phyloP scores from a whole-genome alignment of 2,888 invertebrate genomes.

The Isotomurus palustris region DNA sequence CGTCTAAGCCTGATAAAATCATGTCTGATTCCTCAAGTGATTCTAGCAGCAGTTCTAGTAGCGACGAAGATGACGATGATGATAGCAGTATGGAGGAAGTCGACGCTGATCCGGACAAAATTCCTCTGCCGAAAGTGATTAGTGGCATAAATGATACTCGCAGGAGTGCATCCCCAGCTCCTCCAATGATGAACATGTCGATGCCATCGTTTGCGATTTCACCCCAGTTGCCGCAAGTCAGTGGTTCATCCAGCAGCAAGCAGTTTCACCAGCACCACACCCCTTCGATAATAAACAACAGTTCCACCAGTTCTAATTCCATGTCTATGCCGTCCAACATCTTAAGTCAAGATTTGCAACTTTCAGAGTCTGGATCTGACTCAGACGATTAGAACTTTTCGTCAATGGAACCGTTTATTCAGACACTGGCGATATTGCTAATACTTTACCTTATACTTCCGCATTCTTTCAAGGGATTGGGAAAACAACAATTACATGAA shows the following conservation, averaged over 20 bases:
- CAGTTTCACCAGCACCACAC: background rate
- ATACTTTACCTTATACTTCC: no score
- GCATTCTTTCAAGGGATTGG: no score
- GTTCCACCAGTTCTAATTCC: background rate
- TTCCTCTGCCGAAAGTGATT: no score
- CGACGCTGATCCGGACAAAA: background rate
- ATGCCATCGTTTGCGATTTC: conserved; percentile 19
- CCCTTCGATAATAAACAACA: background rate
- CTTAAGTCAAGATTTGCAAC: conserved; percentile 76
- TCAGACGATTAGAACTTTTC: no score
- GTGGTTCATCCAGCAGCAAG: background rate
- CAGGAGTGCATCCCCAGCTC: no score
- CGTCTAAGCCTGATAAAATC: conserved; percentile 45
- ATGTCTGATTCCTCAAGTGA: conserved; percentile 51
- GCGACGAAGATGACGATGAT: conserved; percentile 54
- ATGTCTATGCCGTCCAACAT: conserved; percentile 59
- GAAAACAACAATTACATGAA: no score
- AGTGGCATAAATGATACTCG: no score
- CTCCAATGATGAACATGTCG: conserved; percentile 32
- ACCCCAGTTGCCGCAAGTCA: conserved; percentile 17
- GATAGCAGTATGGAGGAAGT: conserved; percentile 22
- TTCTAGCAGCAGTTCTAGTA: conserved; percentile 49
- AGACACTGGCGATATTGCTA: no score
- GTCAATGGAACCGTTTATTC: no score
- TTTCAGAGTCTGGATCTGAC: conserved; percentile 74